A percentile compares a stretch with the other conserved stretches of the same genome.
These are phyloP conservation scores for Takifugu bimaculatus DNA, from an alignment of 2,113 vertebrate species.

Conservation along the genomic window DNA sequence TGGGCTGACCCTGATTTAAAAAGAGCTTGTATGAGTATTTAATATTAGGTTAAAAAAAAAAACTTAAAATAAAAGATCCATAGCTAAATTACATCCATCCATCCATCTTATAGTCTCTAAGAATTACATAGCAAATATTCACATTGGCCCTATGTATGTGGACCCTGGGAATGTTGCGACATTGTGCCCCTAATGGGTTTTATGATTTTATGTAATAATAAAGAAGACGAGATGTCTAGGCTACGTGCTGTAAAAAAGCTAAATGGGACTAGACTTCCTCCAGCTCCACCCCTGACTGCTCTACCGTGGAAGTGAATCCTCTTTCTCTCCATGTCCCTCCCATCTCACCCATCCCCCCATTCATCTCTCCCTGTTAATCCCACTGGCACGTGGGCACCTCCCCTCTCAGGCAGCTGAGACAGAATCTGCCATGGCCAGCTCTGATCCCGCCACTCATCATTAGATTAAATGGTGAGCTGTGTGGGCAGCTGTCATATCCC, in stretches of 20 bases:
- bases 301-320: slow-evolving; percentile 12
- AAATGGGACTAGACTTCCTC: neutral
- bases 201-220: no score
- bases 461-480: slow-evolving; percentile 43
- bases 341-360: neutral
- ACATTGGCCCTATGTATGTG: no score
- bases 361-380: slow-evolving; percentile 42
- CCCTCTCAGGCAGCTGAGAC: slow-evolving; percentile 41
- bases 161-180: no score
- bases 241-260: no score
- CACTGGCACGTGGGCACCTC: slow-evolving; percentile 25
- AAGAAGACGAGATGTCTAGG: neutral
- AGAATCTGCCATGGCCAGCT: slow-evolving; percentile 43
- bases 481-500: slow-evolving; percentile 51
- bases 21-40: no score
- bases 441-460: slow-evolving; percentile 38
- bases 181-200: no score
- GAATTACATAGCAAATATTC: no score
- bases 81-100: no score
- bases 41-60: no score
- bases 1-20: no score
- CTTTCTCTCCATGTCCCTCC: neutral
- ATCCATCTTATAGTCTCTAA: no score
- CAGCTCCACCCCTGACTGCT: neutral
- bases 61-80: no score